phyloP scores from a whole-genome alignment of 2,888 invertebrate genomes.

The Teleogryllus oceanicus region DNA sequence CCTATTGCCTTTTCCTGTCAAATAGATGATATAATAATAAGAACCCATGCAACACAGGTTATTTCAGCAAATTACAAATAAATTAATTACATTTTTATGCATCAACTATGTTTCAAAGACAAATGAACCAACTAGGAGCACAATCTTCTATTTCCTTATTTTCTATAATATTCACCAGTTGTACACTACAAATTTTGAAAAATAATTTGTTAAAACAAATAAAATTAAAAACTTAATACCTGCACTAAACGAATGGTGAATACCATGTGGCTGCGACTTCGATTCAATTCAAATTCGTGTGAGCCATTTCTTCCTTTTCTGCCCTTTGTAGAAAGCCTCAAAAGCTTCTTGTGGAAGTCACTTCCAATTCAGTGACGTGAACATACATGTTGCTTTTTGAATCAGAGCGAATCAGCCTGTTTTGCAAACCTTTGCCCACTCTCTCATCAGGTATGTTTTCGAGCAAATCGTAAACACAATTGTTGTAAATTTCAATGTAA shows the following conservation, averaged over 20 bases:
- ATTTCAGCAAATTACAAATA: no score
- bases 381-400: slow-evolving; percentile 87
- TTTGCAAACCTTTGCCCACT: slow-evolving; percentile 66
- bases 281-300: slow-evolving; percentile 93
- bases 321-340: slow-evolving; percentile 82
- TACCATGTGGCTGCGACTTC: slow-evolving; percentile 92
- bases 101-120: no score
- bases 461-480: slow-evolving; percentile 90
- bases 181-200: no score
- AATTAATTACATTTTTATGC: no score
- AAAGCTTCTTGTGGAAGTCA: slow-evolving; percentile 93
- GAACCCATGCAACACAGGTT: no score
- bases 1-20: no score
- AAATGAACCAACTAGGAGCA: no score
- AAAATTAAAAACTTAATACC: slow-evolving; percentile 44
- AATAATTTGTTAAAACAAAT: no score
- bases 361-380: slow-evolving; percentile 89
- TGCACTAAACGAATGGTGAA: slow-evolving; percentile 92
- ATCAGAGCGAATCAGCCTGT: slow-evolving; percentile 87
- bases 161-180: no score
- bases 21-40: no score
- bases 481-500: slow-evolving; percentile 95
- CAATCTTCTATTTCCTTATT: no score
- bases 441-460: slow-evolving; percentile 66
- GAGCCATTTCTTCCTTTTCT: slow-evolving; percentile 85